phyloP scores from a whole-genome alignment of 2,113 vertebrate species.

The Bungarus multicinctus region DNA sequence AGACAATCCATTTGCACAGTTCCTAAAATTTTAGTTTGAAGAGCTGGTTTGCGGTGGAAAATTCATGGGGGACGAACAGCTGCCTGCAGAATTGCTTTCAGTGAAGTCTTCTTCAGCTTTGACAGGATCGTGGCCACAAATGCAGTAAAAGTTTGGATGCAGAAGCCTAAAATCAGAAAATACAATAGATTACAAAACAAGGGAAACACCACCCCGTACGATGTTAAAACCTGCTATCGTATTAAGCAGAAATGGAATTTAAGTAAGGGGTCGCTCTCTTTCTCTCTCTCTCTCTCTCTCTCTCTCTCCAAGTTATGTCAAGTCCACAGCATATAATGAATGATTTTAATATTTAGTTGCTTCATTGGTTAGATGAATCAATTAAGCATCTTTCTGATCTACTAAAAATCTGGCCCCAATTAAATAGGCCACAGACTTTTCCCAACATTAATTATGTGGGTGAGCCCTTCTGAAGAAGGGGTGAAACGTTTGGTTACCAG shows the following conservation, averaged over 20 bases:
- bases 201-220: no score
- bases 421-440: not conserved
- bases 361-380: not conserved
- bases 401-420: not conserved
- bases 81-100: not conserved
- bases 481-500: not conserved
- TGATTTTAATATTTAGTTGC: not conserved
- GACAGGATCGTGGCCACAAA: not conserved
- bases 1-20: not conserved
- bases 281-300: not conserved
- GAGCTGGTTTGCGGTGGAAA: not conserved
- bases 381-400: not conserved
- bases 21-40: not conserved
- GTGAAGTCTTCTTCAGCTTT: not conserved
- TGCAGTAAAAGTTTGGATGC: not conserved
- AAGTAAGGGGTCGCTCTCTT: no score
- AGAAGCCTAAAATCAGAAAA: not conserved
- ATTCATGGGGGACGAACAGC: not conserved
- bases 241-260: not conserved
- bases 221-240: not conserved
- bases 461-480: no score
- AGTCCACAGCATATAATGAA: not conserved
- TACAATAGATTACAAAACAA: not conserved
- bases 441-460: not conserved
- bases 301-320: not conserved